A percentile compares a stretch with the other conserved stretches of the same genome.
Evolutionary conservation across 2,888 invertebrate genomes (phyloP).

Genomic region (Biston betularia): DNA sequence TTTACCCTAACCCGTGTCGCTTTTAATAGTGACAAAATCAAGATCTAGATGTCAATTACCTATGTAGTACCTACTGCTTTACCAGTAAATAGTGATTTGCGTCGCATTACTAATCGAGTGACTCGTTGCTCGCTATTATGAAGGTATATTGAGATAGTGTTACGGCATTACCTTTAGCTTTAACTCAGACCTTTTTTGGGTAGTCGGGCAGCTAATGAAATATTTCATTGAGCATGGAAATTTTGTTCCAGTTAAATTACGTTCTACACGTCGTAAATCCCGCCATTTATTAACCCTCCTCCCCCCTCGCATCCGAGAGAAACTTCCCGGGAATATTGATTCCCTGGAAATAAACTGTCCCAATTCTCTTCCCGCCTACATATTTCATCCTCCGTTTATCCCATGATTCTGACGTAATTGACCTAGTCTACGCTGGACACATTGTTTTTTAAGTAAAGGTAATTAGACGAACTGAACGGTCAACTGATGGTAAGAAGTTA

Average conservation of each 20-base stretch:
- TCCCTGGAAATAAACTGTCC: conserved; percentile 37
- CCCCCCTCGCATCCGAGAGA: conserved; percentile 9
- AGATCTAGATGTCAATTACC: too few relatives aligned
- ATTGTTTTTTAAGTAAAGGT: background rate
- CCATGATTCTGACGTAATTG: conserved; percentile 9
- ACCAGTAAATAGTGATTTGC: too few relatives aligned
- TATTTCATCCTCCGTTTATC: conserved; percentile 6
- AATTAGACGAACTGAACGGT: too few relatives aligned
- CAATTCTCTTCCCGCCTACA: conserved; percentile 23
- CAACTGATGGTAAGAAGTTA: too few relatives aligned
- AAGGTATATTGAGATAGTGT: conserved; percentile 10
- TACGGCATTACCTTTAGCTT: background rate
- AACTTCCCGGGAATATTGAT: conserved; percentile 36
- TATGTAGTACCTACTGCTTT: too few relatives aligned
- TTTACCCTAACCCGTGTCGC: too few relatives aligned
- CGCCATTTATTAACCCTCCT: background rate
- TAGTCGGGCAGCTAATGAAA: too few relatives aligned
- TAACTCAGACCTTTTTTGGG: background rate
- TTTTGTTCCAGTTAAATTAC: background rate
- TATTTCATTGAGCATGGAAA: too few relatives aligned
- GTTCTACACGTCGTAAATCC: background rate
- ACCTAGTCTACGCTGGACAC: background rate
- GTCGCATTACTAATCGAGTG: conserved; percentile 24
- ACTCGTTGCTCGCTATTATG: conserved; percentile 5
- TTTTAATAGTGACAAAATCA: too few relatives aligned